These are phyloP conservation scores for Tenthredo scrophulariae DNA, from an alignment of 2,888 invertebrate genomes.

Conservation along the genomic window DNA sequence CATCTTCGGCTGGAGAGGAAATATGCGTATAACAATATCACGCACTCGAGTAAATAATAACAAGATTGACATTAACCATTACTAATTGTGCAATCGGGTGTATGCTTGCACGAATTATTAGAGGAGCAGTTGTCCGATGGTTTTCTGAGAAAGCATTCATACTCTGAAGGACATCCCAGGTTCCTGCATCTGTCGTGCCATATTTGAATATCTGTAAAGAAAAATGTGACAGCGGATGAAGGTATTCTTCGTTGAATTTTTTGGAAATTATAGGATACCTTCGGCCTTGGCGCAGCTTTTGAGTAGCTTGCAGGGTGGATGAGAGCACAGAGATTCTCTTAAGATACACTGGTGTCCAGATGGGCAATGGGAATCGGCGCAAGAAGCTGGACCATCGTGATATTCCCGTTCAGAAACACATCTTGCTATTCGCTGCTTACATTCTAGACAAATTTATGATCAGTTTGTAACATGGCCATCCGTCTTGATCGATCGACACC, in stretches of 20 bases:
- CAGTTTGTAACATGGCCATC: background rate
- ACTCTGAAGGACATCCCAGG: conserved; percentile 68
- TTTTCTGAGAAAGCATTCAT: conserved; percentile 70
- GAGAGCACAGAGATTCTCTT: conserved; percentile 65
- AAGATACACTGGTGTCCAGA: conserved; percentile 69
- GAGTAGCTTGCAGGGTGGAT: conserved; percentile 70
- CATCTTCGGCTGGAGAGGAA: background rate
- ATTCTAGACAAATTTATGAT: conserved; percentile 60
- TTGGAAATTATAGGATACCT: conserved; percentile 58
- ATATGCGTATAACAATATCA: background rate
- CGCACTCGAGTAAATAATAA: background rate
- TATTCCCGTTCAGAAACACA: conserved; percentile 68
- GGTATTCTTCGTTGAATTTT: background rate
- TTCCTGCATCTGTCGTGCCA: conserved; percentile 66
- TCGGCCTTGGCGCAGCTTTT: conserved; percentile 65
- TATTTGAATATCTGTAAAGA: conserved; percentile 62
- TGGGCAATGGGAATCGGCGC: conserved; percentile 67
- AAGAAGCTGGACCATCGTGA: conserved; percentile 66
- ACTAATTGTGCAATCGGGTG: conserved; percentile 66
- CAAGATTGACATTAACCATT: conserved; percentile 57
- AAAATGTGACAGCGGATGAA: background rate
- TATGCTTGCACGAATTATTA: conserved; percentile 62
- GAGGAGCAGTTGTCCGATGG: conserved; percentile 62
- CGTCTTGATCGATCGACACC: background rate
- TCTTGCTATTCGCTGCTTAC: conserved; percentile 67